Conservation (phyloP, 2,797 vertebrate species). For the Myotis myotis region DNA sequence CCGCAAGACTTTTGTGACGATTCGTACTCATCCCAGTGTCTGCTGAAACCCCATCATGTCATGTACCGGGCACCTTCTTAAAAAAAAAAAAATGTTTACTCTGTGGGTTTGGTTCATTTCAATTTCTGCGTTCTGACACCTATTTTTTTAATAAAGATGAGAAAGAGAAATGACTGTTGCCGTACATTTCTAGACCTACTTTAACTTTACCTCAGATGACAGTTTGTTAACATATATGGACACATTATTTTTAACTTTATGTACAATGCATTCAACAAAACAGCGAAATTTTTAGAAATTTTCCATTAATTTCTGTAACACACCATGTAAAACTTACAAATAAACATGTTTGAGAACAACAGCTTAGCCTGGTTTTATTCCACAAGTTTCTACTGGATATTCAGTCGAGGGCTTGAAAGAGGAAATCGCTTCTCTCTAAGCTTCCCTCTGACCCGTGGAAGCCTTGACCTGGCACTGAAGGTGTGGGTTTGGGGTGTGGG, state of each 20-base stretch:
- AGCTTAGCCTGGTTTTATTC: conserved; percentile 71
- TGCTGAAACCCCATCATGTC: conserved; percentile 81
- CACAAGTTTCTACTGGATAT: neutral
- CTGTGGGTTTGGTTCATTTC: conserved; percentile 85
- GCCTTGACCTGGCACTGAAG: neutral
- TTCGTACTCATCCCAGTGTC: conserved; percentile 82
- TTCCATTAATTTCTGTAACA: conserved; percentile 96
- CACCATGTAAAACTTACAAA: conserved; percentile 98
- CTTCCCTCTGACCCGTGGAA: neutral
- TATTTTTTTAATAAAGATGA: conserved; percentile 90
- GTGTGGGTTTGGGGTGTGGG: too few species aligned
- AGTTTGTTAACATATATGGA: conserved; percentile 95
- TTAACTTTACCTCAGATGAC: conserved; percentile 99
- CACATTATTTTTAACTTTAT: conserved; percentile 98
- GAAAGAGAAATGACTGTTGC: conserved; percentile 90
- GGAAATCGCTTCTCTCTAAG: neutral
- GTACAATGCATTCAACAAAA: conserved; percentile 93
- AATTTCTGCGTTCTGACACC: conserved; percentile 86
- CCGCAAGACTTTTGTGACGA: conserved; percentile 84
- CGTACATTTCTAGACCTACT: conserved; percentile 96
- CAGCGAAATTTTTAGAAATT: conserved; percentile 91
- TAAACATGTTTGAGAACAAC: conserved; percentile 94
- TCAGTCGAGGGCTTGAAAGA: neutral
- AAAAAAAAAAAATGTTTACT: conserved; percentile 85
- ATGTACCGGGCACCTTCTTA: conserved; percentile 86